phyloP scores from a whole-genome alignment of 2,797 vertebrate species.

The Sternarchorhynchus goeldii region DNA sequence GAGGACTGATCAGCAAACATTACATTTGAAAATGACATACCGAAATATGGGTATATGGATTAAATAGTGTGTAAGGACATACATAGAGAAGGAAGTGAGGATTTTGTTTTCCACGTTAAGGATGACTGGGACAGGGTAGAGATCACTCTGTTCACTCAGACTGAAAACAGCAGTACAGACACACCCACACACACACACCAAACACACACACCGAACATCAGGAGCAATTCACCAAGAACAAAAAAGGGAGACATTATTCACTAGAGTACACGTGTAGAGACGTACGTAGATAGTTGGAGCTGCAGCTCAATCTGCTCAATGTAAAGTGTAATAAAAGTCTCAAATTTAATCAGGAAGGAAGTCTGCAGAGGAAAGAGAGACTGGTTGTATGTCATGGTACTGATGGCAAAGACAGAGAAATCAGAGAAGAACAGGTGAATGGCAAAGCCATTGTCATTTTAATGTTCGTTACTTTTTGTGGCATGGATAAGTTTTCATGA shows the following conservation, averaged over 20 bases:
- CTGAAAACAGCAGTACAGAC: constrained; percentile 63
- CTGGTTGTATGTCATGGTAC: no score
- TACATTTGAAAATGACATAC: background rate
- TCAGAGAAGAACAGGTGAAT: background rate
- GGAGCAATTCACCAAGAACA: background rate
- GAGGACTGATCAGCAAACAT: background rate
- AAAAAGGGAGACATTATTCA: background rate
- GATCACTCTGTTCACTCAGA: constrained; percentile 84
- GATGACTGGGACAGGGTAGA: constrained; percentile 71
- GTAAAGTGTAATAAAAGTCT: constrained; percentile 80
- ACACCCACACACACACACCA: constrained; percentile 4
- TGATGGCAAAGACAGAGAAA: background rate
- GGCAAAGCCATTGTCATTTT: background rate
- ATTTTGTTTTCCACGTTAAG: constrained; percentile 85
- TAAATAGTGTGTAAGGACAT: constrained; percentile 60
- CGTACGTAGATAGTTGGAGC: constrained; percentile 88
- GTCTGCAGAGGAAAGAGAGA: constrained; percentile 67
- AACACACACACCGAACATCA: background rate
- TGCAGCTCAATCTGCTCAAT: constrained; percentile 74
- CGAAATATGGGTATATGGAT: background rate
- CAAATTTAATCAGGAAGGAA: constrained; percentile 77
- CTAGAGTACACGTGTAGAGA: background rate
- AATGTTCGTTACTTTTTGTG: no score
- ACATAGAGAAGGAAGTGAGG: constrained; percentile 79
- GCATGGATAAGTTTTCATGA: no score